Evolutionary conservation across 2,113 vertebrate genomes (phyloP), one percentile per base, ranked within the genome.

Genomic region (Cettia cetti): DNA sequence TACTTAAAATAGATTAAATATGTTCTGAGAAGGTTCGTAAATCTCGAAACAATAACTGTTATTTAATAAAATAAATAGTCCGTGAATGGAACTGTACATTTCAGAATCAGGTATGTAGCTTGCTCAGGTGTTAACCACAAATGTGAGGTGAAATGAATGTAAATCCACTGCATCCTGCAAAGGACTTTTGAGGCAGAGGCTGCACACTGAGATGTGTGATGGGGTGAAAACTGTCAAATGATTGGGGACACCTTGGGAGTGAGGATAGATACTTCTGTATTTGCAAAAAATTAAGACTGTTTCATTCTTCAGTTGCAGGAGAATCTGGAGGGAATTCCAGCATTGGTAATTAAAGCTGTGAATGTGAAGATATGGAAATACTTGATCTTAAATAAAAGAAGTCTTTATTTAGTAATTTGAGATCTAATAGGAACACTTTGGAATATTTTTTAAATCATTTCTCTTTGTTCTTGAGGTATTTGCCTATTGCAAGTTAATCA

Each of bases 401-500:
- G 13, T 30, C 30, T 89, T 68, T 76, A 22, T 89, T 85, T 90
- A 80, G 42, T 77, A 15, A 23, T 11, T 77, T 65, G 20, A 85
- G 11, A 31, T 70, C 13, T 7, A 63, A 76, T 33, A 56, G 39
- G 69, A 92, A 69, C 10, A 44, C 44, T 88, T 93, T 52, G n/a
- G 39, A 79, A 50, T 57, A 63, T 44, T 91, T n/a, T 70, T 82
- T 66, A 23, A 72, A 90, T 54, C 54, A 39, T 87, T 86, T 82
- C 10, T 86, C 63, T 72, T 90, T 86, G 59, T 93, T 90, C 60
- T 90, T 86, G 79, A 92, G 79, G 52, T 93, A 77, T 91, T 93
- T 2, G 2, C 64, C 44, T 90, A 49, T 90, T 92, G 52, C 82
- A 75, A 27, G 69, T 93, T 83, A 93, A 86, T 95, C 82, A 84